A percentile compares a stretch with the other conserved stretches of the same genome.
These are phyloP conservation scores for Acrobasis suavella DNA, from an alignment of 2,888 invertebrate species.

Conservation along the genomic window DNA sequence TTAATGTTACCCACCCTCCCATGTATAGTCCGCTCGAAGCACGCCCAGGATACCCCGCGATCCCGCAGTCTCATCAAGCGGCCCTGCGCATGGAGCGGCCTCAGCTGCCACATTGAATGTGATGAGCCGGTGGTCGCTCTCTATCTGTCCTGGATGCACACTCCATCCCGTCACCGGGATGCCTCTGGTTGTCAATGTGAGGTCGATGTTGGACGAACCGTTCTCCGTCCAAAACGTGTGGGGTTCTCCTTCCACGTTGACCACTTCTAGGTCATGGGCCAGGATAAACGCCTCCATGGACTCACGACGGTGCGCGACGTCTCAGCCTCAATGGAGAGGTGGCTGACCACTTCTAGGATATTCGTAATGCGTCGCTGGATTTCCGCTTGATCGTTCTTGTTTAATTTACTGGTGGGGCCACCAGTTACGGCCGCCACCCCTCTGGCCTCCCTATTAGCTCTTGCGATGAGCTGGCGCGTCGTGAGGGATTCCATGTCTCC, in stretches of 20 bases:
- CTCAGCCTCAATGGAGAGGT: not conserved
- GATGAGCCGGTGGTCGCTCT: slow-evolving; percentile 11
- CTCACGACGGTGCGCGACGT: slow-evolving; percentile 21
- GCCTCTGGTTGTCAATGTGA: slow-evolving; percentile 32
- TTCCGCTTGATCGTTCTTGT: too few species aligned
- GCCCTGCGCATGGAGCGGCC: not conserved
- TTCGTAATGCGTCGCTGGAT: too few species aligned
- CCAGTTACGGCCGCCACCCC: too few species aligned
- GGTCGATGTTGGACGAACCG: slow-evolving; percentile 37
- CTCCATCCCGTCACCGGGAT: slow-evolving; percentile 26
- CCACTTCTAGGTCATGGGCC: slow-evolving; percentile 17
- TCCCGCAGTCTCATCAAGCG: slow-evolving; percentile 7
- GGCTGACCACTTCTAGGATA: too few species aligned
- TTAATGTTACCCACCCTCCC: slow-evolving; percentile 5
- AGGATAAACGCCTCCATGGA: slow-evolving; percentile 31
- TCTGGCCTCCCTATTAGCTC: too few species aligned
- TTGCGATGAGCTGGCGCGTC: too few species aligned
- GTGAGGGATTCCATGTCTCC: too few species aligned
- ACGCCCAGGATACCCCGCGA: slow-evolving; percentile 20
- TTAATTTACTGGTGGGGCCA: too few species aligned
- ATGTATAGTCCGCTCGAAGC: slow-evolving; percentile 21
- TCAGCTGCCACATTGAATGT: slow-evolving; percentile 2
- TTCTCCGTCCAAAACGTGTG: slow-evolving; percentile 30
- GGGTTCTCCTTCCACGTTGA: slow-evolving; percentile 27
- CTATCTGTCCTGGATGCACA: too few species aligned